These are phyloP conservation scores for Drosophila koepferae DNA, from an alignment of 2,888 invertebrate species.

Conservation along the genomic window DNA sequence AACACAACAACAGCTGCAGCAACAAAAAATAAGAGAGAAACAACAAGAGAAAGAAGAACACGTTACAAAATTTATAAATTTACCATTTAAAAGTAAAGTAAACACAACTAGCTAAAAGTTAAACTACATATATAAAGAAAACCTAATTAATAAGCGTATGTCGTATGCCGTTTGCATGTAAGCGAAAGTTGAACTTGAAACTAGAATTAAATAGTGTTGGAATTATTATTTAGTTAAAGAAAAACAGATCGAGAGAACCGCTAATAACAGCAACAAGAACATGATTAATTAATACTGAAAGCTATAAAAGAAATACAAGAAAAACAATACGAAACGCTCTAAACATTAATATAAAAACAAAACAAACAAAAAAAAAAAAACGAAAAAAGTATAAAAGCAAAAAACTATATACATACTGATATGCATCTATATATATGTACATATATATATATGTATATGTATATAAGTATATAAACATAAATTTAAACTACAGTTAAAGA, in stretches of 20 bases:
- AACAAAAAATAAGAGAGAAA: neutral
- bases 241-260: constrained; percentile 54
- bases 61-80: constrained; percentile 77
- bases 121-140: constrained; percentile 80
- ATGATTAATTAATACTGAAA: constrained; percentile 52
- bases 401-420: constrained; percentile 60
- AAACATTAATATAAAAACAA: constrained; percentile 54
- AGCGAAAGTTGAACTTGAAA: constrained; percentile 81
- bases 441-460: constrained; percentile 46
- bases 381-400: constrained; percentile 29
- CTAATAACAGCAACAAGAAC: constrained; percentile 55
- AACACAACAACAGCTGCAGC: neutral
- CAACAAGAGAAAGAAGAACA: constrained; percentile 19
- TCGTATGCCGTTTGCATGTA: constrained; percentile 80
- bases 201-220: constrained; percentile 81
- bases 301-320: constrained; percentile 60
- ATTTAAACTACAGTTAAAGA: constrained; percentile 71
- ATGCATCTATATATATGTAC: constrained; percentile 53
- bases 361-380: constrained; percentile 10
- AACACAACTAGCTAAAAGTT: constrained; percentile 80
- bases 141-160: constrained; percentile 79
- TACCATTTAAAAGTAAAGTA: constrained; percentile 75
- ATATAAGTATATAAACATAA: constrained; percentile 51
- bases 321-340: constrained; percentile 74
- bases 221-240: constrained; percentile 78